A percentile compares a stretch with the other conserved stretches of the same genome.
These are phyloP conservation scores for Lophura nycthemera DNA, from an alignment of 2,113 vertebrate genomes.

Conservation along the genomic window DNA sequence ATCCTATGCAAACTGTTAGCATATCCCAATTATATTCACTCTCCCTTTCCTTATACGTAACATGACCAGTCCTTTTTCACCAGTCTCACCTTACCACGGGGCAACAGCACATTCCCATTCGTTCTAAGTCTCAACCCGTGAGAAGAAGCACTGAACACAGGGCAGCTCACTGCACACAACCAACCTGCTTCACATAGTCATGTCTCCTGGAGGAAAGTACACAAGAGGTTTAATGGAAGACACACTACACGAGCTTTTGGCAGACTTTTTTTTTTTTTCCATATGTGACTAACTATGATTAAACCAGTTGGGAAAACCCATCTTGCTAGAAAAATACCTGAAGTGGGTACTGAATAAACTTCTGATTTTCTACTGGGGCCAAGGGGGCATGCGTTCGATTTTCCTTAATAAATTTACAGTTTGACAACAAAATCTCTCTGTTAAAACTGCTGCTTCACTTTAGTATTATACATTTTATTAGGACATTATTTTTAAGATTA, in stretches of 20 bases:
- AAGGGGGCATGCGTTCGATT: neutral
- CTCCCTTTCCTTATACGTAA: neutral
- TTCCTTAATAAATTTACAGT: neutral
- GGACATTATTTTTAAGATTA: neutral
- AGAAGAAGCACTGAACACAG: neutral
- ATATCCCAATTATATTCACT: neutral
- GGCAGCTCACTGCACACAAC: rapidly evolving
- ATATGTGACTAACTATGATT: neutral
- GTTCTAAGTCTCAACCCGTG: neutral
- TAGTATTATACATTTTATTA: neutral
- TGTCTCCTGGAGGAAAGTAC: neutral
- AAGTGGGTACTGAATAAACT: neutral
- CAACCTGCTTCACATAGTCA: neutral
- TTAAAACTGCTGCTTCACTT: neutral
- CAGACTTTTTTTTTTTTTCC: neutral
- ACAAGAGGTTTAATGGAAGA: neutral
- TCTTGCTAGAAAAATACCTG: neutral
- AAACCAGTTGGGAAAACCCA: neutral
- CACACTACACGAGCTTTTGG: neutral
- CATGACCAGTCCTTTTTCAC: neutral
- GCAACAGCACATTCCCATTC: neutral
- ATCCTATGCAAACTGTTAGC: neutral
- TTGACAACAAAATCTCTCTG: neutral
- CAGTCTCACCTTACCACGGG: rapidly evolving
- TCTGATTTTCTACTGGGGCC: neutral